Conservation (phyloP, 2,113 vertebrate genomes). For the Oplegnathus fasciatus region DNA sequence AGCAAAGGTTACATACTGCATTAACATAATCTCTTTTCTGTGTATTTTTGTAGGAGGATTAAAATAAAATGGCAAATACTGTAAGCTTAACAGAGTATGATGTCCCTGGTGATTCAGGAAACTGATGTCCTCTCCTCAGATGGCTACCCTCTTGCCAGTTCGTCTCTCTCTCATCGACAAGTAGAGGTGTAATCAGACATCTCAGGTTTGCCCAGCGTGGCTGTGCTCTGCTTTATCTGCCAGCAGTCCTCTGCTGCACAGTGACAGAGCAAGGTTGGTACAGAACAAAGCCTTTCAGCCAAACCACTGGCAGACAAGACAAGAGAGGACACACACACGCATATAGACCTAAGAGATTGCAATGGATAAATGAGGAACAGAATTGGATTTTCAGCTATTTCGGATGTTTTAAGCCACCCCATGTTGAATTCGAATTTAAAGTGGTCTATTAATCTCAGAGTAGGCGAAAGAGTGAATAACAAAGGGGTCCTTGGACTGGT, state of each 20-base stretch:
- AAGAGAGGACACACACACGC: neutral
- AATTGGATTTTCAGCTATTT: slow-evolving; percentile 10
- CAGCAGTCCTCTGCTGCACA: slow-evolving; percentile 7
- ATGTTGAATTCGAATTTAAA: slow-evolving; percentile 31
- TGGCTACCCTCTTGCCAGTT: neutral
- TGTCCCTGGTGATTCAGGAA: slow-evolving; percentile 32
- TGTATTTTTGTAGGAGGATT: slow-evolving; percentile 52
- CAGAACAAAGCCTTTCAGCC: slow-evolving; percentile 33
- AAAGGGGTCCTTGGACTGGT: slow-evolving; percentile 39
- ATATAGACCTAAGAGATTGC: neutral
- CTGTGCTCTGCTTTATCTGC: slow-evolving; percentile 22
- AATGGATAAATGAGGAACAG: neutral
- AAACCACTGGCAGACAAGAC: slow-evolving; percentile 15
- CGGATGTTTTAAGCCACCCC: neutral
- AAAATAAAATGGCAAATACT: slow-evolving; percentile 45
- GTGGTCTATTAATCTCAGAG: slow-evolving; percentile 44
- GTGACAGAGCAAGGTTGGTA: slow-evolving; percentile 42
- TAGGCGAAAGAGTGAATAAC: slow-evolving; percentile 33
- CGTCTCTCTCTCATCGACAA: neutral
- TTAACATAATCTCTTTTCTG: slow-evolving; percentile 50
- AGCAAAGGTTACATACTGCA: slow-evolving; percentile 19
- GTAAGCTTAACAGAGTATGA: slow-evolving; percentile 29
- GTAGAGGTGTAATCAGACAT: slow-evolving; percentile 31
- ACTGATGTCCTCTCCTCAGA: slow-evolving; percentile 24
- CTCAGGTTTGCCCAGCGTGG: slow-evolving; percentile 34